Base-by-base conservation (phyloP, 2,888 invertebrate genomes). In the Melanophora roralis region DNA sequence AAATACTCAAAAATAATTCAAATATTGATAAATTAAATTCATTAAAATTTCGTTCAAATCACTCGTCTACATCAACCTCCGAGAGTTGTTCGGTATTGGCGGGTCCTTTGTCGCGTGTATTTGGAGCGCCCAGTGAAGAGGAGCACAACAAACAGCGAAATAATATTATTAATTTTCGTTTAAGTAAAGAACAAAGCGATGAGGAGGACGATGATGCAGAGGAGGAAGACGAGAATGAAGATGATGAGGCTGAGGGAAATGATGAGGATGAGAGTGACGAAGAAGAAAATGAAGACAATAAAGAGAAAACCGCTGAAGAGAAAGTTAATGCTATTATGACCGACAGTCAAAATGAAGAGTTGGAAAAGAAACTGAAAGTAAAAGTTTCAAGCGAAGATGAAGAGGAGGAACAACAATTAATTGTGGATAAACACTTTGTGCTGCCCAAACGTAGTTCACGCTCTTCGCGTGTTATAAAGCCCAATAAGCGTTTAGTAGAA, bases 381-480 rank as follows among this genome's bases (percentile, higher is more conserved):
- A 74, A 67, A 38, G 49, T 19, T 0, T 6, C 9, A 0, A n/a
- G n/a, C 34, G 62, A 68, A 57, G 14, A 43, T 16, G 72, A 68
- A 9, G 53, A 69, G 1, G 83, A 82, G 0, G 59, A 80, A 9
- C 83, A 84, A 16, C 86, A 86, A 75, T 83, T 88, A 74, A 84
- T 86, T 49, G 83, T 87, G 69, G 88, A 88, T 62, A 88, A 87
- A 36, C 86, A 86, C 88, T 96, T 96, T 91, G 93, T 95, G 36
- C 90, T 96, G 80, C 96, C 96, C 16, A 92, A 94, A 55, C 92
- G 95, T 84, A 96, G 96, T 91, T 94, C 93, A 14, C 94, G 96
- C 88, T 96, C 96, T 47, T 96, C 96, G 5, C 92, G 97, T 83
- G 95, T 96, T 49, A 96, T 96, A 67, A 97, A 95, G 88, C 96